Base-by-base conservation (phyloP, 1,140 invertebrate species). In the Bombus difficillimus region DNA sequence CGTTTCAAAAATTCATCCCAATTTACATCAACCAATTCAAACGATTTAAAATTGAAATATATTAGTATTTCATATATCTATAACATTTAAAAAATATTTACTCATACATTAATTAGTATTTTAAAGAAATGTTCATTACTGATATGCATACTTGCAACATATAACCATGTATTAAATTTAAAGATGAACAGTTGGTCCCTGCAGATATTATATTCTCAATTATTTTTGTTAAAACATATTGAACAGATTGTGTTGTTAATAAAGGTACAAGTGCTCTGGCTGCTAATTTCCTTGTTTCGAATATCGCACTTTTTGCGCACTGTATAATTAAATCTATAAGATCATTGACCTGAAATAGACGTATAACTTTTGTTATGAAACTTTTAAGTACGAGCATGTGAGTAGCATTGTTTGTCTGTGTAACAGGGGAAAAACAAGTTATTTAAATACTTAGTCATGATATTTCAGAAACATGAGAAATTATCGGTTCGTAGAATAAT, bases 251-350 rank as follows among this genome's bases (percentile, higher is more conserved):
- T 62, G 92, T 88, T 8, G 95, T 94, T 6, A 98, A 93, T 87
- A 98, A 93, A 47, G 97, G 95, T 43, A 96, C 95, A 18, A 97
- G 93, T 71, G 97, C 96, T 95, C 96, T 96, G 18, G 97, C 96
- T 75, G 97, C 96, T 83, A 98, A 93, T 90, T 96, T 95, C 91
- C 97, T 94, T 62, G 97, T 97, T 94, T 97, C 96, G 81, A 96
- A 95, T 75, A 97, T 96, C 86, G 95, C 93, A 93, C 96, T 96
- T 59, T 94, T 91, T n/a, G 95, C 94, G 91, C 96, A 97, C 57
- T 90, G 90, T 8, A 94, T 93, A 57, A 96, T 93, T 82, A 95
- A 92, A 57, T 92, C 92, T 72, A 95, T 87, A 86, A 95, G 95
- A 81, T 94, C 91, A 34, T 93, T 84, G 59, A 95, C 87, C 95